Conservation (phyloP, 1,140 invertebrate genomes). For the Coelopa frigida region DNA sequence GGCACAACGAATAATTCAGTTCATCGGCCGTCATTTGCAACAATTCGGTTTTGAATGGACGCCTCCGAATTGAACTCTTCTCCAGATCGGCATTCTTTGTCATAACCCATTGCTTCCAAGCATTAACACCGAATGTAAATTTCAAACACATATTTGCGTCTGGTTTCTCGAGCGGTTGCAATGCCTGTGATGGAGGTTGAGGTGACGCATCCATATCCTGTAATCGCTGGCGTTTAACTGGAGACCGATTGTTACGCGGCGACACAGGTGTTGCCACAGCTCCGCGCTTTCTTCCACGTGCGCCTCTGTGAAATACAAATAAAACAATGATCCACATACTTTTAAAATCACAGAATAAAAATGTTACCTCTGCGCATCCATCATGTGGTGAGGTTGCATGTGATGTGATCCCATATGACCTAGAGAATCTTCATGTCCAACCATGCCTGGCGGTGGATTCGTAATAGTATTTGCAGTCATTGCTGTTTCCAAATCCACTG, state of each 20-base stretch:
- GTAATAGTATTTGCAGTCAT: conserved; percentile 69
- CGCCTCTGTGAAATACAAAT: conserved; percentile 15
- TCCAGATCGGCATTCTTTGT: conserved; percentile 81
- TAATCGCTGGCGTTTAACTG: conserved; percentile 30
- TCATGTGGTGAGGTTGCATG: conserved; percentile 32
- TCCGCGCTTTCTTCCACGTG: conserved; percentile 39
- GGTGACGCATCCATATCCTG: conserved; percentile 29
- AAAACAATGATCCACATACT: not conserved
- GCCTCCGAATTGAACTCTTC: conserved; percentile 65
- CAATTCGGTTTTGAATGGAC: conserved; percentile 80
- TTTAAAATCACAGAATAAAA: not conserved
- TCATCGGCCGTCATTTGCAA: conserved; percentile 83
- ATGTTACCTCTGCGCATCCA: conserved; percentile 29
- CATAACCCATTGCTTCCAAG: conserved; percentile 77
- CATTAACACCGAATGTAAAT: conserved; percentile 77
- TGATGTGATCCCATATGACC: conserved; percentile 29
- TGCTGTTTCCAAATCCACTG: conserved; percentile 65
- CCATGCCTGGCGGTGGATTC: conserved; percentile 49
- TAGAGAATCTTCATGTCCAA: conserved; percentile 28
- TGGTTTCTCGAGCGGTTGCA: conserved; percentile 55
- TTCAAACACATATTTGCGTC: conserved; percentile 73
- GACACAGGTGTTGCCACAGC: conserved; percentile 22
- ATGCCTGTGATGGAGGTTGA: conserved; percentile 19
- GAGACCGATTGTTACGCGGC: conserved; percentile 32
- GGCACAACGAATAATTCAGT: conserved; percentile 78